Evolutionary conservation across 2,797 vertebrate genomes (phyloP).

Genomic region (Tympanoctomys barrerae): DNA sequence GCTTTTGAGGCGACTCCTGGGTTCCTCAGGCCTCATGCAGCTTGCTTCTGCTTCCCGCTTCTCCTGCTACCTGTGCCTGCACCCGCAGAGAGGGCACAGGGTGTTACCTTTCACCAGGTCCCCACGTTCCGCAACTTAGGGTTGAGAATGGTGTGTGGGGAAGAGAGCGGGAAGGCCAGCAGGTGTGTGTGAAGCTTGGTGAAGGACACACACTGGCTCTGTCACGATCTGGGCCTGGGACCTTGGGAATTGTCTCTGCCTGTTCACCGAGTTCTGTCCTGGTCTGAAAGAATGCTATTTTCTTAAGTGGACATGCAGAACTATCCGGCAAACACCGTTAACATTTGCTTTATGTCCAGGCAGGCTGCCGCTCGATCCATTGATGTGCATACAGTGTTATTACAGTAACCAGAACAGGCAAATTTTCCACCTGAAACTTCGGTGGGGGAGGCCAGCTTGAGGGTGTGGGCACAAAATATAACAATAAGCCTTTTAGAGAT

Average conservation of each 20-base stretch:
- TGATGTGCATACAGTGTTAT: slow-evolving; percentile 31
- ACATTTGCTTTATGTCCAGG: slow-evolving; percentile 23
- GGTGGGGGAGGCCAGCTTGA: slow-evolving; percentile 52
- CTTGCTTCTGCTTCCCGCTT: no score
- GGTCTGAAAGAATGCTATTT: background rate
- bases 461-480: slow-evolving; percentile 61
- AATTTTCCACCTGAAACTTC: slow-evolving; percentile 71
- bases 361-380: background rate
- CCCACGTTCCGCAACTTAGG: background rate
- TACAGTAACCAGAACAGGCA: slow-evolving; percentile 74
- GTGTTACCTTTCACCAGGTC: accelerated
- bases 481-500: slow-evolving; percentile 77
- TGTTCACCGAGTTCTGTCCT: background rate
- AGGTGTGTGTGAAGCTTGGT: background rate
- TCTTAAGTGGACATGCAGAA: background rate
- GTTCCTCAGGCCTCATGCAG: background rate
- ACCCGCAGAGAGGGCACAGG: background rate
- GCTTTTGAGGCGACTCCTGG: background rate
- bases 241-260: background rate
- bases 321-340: background rate
- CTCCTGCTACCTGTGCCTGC: accelerated
- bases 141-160: background rate
- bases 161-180: background rate
- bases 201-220: background rate
- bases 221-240: background rate